phyloP scores from a whole-genome alignment of 2,113 vertebrate genomes.

The Malaclemys terrapin region DNA sequence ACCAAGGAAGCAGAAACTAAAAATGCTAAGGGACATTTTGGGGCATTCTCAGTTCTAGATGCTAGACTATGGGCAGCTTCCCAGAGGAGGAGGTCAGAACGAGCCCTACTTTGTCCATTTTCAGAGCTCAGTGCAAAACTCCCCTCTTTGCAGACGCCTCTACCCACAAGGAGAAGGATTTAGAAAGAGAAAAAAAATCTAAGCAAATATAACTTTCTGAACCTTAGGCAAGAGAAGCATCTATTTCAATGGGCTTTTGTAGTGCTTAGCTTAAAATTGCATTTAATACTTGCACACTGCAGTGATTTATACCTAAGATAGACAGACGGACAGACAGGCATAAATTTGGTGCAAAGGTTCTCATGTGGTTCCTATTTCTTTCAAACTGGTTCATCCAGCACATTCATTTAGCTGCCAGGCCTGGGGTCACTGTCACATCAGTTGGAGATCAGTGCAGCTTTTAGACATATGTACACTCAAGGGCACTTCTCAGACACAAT shows the following conservation, averaged over 20 bases:
- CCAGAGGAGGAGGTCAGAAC: not conserved
- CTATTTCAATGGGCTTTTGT: not conserved
- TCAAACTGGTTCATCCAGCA: not conserved
- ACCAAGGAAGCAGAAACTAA: not conserved
- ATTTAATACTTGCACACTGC: not conserved
- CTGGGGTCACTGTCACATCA: conserved; percentile 46
- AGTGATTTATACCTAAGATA: not conserved
- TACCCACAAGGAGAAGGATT: not conserved
- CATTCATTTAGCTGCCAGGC: conserved; percentile 27
- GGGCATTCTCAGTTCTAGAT: not conserved
- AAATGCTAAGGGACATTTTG: not conserved
- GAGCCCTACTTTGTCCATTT: not conserved
- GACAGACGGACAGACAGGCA: not conserved
- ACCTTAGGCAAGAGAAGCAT: not conserved
- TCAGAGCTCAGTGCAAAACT: not conserved
- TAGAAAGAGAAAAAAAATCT: not conserved
- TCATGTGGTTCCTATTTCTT: not conserved
- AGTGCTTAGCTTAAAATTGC: not conserved
- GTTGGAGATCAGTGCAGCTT: conserved; percentile 47
- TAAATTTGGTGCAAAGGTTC: not conserved
- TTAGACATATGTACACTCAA: conserved; percentile 7
- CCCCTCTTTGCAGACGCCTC: not conserved
- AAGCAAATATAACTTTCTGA: not conserved
- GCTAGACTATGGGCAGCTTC: not conserved
- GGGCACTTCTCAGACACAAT: conserved; percentile 38